Evolutionary conservation across 2,888 invertebrate genomes (phyloP), one percentile per base, ranked within the genome.

Genomic region (Chamaedrilus cognettii): DNA sequence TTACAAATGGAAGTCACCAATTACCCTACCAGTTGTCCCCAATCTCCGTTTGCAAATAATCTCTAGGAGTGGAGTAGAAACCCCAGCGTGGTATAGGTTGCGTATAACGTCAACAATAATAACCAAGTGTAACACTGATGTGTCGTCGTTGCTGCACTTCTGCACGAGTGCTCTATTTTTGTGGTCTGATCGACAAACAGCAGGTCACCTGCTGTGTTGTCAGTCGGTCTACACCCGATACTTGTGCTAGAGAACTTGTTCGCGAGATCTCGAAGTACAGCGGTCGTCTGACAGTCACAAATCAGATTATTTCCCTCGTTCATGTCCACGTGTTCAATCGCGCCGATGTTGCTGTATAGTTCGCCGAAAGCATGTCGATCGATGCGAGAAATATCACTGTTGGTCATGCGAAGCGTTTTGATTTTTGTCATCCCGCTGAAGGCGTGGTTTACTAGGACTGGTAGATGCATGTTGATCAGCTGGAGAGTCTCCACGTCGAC

Each of bases 361-460:
- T 32, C 50, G 19, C 65, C 65, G 50, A 65, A 65, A 7, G 65
- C 59, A n/a, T 34, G 50, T 30, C 59, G 42, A 19, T 58, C 57
- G 26, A 65, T 58, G 50, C 33, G 23, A 3, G 42, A 7, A 15
- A 65, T 56, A 19, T 59, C 49, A 28, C 65, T 59, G 51, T 65
- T 33, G 3, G 55, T 31, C 28, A 65, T 58, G 33, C n/a, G 28
- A 30, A 65, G 59, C 23, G 49, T 19, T n/a, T 31, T 58, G 7
- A 65, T 50, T 52, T 51, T 65, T 28, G 50, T 50, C 59, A 59
- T 42, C 23, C 65, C 65, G 33, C 15, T 30, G 59, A 65, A 65
- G 28, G 65, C 32, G n/a, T 58, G 42, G 42, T 33, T 35, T 49
- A 42, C 59, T 34, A 65, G 31, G 11, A 49, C 51, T n/a, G 65